Percentiles rank a stretch among this genome's conserved stretches.
Conservation (phyloP, 1,140 invertebrate species). For the Drosophila pectinifera region DNA sequence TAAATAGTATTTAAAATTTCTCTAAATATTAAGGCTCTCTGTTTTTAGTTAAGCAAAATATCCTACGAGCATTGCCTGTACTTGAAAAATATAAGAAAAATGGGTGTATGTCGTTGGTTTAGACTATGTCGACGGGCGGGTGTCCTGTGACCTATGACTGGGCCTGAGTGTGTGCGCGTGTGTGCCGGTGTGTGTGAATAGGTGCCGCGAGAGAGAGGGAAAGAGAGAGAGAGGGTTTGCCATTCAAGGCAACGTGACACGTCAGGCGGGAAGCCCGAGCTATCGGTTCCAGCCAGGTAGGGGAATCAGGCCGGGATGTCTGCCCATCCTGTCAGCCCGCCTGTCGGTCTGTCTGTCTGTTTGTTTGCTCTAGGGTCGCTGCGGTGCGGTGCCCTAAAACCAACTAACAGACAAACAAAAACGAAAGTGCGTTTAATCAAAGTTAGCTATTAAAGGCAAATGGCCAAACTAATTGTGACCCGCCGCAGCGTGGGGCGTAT, state of each 20-base stretch:
- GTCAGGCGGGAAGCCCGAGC: slow-evolving; percentile 30
- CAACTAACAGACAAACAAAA: slow-evolving; percentile 56
- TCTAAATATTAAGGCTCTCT: no score
- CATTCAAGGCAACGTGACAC: slow-evolving; percentile 67
- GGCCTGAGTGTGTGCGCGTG: slow-evolving; percentile 21
- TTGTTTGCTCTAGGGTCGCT: slow-evolving; percentile 67
- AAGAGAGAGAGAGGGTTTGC: slow-evolving; percentile 15
- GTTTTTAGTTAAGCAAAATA: not conserved
- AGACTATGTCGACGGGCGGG: slow-evolving; percentile 47
- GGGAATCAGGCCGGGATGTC: slow-evolving; percentile 4
- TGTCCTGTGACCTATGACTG: slow-evolving; percentile 43
- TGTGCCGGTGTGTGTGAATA: slow-evolving; percentile 21
- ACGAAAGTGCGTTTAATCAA: slow-evolving; percentile 78
- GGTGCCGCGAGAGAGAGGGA: not conserved
- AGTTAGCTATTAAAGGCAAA: slow-evolving; percentile 64
- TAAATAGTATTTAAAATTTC: no score
- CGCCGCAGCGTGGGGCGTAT: slow-evolving; percentile 52
- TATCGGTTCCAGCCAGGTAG: slow-evolving; percentile 10
- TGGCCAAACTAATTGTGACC: slow-evolving; percentile 59
- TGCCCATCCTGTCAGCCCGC: slow-evolving; percentile 52
- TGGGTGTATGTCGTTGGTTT: slow-evolving; percentile 36
- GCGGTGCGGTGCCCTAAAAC: slow-evolving; percentile 69
- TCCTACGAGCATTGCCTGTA: slow-evolving; percentile 3
- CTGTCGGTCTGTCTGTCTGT: slow-evolving; percentile 50
- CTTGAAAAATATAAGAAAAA: slow-evolving; percentile 18